Conservation (phyloP, 2,888 invertebrate species). For the Platycheirus rosarum region DNA sequence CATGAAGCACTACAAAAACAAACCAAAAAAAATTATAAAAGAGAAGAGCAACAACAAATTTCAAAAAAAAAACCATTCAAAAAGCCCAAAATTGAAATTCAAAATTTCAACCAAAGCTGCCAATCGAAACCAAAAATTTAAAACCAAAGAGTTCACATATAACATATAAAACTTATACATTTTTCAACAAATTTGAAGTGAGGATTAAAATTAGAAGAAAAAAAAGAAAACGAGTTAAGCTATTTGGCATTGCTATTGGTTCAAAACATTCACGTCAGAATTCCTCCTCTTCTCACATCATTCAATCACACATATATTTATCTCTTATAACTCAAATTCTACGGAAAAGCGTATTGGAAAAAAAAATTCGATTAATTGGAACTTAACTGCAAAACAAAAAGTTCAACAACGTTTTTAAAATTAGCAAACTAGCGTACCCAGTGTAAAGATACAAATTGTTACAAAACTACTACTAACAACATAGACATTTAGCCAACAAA, state of each 20-base stretch:
- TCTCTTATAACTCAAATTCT: slow-evolving; percentile 21
- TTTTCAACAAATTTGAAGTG: slow-evolving; percentile 30
- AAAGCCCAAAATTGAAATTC: slow-evolving; percentile 41
- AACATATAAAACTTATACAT: slow-evolving; percentile 3
- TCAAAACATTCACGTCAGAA: slow-evolving; percentile 12
- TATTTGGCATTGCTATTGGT: too few relatives aligned
- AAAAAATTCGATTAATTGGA: slow-evolving; percentile 22
- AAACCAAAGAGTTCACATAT: slow-evolving; percentile 1
- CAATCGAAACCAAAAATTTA: slow-evolving; percentile 40
- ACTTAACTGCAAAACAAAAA: neutral
- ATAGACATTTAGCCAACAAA: slow-evolving; percentile 61
- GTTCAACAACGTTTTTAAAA: slow-evolving; percentile 27
- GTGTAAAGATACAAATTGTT: slow-evolving; percentile 22
- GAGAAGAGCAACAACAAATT: slow-evolving; percentile 38
- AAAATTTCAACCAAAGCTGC: slow-evolving; percentile 65
- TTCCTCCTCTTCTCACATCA: slow-evolving; percentile 47
- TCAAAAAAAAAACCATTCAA: slow-evolving; percentile 5
- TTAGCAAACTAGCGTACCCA: slow-evolving; percentile 47
- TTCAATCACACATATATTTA: slow-evolving; percentile 44
- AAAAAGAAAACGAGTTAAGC: slow-evolving; percentile 32
- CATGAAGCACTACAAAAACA: slow-evolving; percentile 64
- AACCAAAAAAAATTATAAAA: slow-evolving; percentile 27
- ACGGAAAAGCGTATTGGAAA: slow-evolving; percentile 35
- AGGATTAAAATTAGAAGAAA: slow-evolving; percentile 18
- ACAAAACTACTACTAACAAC: slow-evolving; percentile 7